phyloP scores from a whole-genome alignment of 2,888 invertebrate species.

The Pharmacophagus antenor region DNA sequence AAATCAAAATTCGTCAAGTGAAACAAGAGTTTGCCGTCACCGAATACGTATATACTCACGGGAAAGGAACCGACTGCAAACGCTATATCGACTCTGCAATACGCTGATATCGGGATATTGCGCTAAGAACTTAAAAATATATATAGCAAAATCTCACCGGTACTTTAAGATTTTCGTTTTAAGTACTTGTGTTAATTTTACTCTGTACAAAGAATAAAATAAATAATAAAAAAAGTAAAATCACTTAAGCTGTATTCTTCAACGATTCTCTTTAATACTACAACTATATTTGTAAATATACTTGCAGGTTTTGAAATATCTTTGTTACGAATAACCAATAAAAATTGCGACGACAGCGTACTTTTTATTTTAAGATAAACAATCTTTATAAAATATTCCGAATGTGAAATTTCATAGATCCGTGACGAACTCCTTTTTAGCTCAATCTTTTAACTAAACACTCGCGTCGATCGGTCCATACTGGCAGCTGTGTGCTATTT shows the following conservation, averaged over 20 bases:
- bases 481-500: slow-evolving; percentile 36
- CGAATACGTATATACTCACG: slow-evolving; percentile 10
- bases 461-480: slow-evolving; percentile 22
- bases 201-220: too few relatives aligned
- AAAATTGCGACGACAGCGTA: too few relatives aligned
- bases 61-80: slow-evolving; percentile 19
- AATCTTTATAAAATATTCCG: background rate
- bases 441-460: slow-evolving; percentile 31
- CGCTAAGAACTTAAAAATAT: background rate
- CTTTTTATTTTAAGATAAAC: background rate
- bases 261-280: background rate
- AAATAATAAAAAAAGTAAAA: background rate
- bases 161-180: too few relatives aligned
- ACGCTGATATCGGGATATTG: background rate
- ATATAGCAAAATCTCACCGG: background rate
- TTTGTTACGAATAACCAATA: background rate
- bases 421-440: slow-evolving; percentile 3
- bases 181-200: too few relatives aligned
- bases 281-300: too few relatives aligned
- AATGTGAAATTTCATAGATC: slow-evolving; percentile 1
- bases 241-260: background rate
- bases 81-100: slow-evolving; percentile 1
- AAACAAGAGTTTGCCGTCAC: slow-evolving; percentile 34
- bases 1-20: slow-evolving; percentile 32
- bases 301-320: background rate